Evolutionary conservation across 2,888 invertebrate species (phyloP).

Genomic region (Calliopum simillimum): DNA sequence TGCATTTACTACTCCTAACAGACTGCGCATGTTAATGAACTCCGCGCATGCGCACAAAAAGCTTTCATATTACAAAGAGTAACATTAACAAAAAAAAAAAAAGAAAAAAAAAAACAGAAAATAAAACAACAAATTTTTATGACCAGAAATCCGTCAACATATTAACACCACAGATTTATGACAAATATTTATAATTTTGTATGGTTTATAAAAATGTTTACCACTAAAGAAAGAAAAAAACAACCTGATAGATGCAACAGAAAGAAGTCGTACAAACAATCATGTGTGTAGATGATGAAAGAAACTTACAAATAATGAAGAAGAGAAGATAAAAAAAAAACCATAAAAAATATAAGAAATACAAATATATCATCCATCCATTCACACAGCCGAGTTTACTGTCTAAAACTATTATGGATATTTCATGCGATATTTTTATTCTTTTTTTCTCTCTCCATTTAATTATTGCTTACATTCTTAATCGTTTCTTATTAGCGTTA

Average conservation of each 20-base stretch:
- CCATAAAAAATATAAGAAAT: slow-evolving; percentile 52
- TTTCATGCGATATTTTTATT: too few species aligned
- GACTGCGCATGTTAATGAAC: slow-evolving; percentile 58
- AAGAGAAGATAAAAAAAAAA: slow-evolving; percentile 33
- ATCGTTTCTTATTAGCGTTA: too few species aligned
- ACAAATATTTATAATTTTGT: slow-evolving; percentile 44
- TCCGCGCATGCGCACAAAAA: slow-evolving; percentile 52
- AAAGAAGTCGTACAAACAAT: too few species aligned
- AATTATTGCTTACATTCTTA: background rate
- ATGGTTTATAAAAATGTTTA: slow-evolving; percentile 38
- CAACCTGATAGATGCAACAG: background rate
- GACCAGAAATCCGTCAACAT: slow-evolving; percentile 63
- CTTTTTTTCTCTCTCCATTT: slow-evolving; percentile 4
- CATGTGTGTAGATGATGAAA: slow-evolving; percentile 10
- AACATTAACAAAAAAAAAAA: slow-evolving; percentile 31
- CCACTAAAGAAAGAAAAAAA: slow-evolving; percentile 1
- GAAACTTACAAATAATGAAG: slow-evolving; percentile 52
- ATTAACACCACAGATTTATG: slow-evolving; percentile 55
- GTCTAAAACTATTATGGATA: too few species aligned
- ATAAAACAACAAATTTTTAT: too few species aligned
- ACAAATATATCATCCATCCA: slow-evolving; percentile 37
- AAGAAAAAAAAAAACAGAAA: too few species aligned
- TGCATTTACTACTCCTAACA: background rate
- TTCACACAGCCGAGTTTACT: background rate
- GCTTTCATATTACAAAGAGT: slow-evolving; percentile 47